Evolutionary conservation across 2,888 invertebrate genomes (phyloP), one percentile per base, ranked within the genome.

Genomic region (Deroplatys truncata): DNA sequence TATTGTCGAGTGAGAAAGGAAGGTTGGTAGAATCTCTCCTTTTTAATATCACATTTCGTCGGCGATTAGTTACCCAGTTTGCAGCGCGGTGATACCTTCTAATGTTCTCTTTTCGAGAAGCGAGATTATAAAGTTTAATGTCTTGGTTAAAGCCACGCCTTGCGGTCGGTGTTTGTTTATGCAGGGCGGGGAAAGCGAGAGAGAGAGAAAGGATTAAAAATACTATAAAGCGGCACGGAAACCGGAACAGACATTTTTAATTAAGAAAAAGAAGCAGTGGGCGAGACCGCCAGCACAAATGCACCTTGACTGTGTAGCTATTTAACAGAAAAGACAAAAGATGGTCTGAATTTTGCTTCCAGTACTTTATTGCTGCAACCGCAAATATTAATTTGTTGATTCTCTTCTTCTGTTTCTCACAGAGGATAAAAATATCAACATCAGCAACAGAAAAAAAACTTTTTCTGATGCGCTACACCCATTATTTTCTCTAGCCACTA

Each of bases 171-270:
- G 56, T 72, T 72, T 72, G 56, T 72, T 72, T 72, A 15, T 15
- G 49, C 15, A 2, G 56, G 3, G 16, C 16, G 56, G 15, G 56
- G 20, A 56, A 20, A 56, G 56, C 10, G 8, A 4, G 25, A 13
- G 35, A 29, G 86, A 29, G 25, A 16, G 10, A 29, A 16, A 8
- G 56, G 86, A 86, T 72, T 87, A 82, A 87, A 87, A 82, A 87
- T 87, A 43, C 29, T 35, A 35, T 87, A 83, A 87, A 85, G 29
- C 82, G 83, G 56, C 87, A 83, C 82, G 82, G 35, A 35, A 87
- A 82, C 35, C 82, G 87, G 87, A 87, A 87, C 83, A 83, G 82
- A 87, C 31, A 43, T 35, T 87, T 87, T 87, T 87, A 87, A 87
- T 87, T 87, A 87, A 87, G 87, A 87, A 83, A 35, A 43, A 28